Evolutionary conservation across 2,797 vertebrate genomes (phyloP).

Genomic region (Sarcoramphus papa): DNA sequence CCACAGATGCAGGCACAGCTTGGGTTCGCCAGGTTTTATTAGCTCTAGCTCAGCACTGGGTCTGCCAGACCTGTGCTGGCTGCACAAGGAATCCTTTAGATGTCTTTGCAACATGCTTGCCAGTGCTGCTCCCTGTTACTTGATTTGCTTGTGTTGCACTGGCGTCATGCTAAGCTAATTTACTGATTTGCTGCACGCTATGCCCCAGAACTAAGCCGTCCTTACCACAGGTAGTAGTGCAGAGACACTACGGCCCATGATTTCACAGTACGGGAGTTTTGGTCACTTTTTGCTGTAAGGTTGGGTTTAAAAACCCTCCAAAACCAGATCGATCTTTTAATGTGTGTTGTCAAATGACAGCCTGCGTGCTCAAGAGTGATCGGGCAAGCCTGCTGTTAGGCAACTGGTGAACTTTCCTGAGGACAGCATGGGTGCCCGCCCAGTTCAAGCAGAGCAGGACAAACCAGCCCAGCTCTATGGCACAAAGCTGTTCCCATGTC

Average conservation of each 20-base stretch:
- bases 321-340: neutral
- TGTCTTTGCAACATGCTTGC: neutral
- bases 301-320: neutral
- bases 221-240: neutral
- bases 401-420: neutral
- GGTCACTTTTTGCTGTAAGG: neutral
- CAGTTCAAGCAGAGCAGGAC: neutral
- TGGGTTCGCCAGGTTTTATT: slow-evolving; percentile 15
- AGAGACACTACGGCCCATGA: neutral
- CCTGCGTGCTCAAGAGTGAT: neutral
- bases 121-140: neutral
- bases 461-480: neutral
- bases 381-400: fast-evolving
- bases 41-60: neutral
- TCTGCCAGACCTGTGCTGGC: neutral
- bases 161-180: neutral
- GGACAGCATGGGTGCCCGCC: fast-evolving
- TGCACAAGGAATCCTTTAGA: neutral
- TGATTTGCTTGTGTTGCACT: neutral
- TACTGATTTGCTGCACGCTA: neutral
- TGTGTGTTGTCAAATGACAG: neutral
- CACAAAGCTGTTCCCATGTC: neutral
- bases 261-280: neutral
- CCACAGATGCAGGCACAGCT: slow-evolving; percentile 48
- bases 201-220: neutral